Conservation (phyloP, 2,888 invertebrate genomes). For the Tetragonula carbonaria region DNA sequence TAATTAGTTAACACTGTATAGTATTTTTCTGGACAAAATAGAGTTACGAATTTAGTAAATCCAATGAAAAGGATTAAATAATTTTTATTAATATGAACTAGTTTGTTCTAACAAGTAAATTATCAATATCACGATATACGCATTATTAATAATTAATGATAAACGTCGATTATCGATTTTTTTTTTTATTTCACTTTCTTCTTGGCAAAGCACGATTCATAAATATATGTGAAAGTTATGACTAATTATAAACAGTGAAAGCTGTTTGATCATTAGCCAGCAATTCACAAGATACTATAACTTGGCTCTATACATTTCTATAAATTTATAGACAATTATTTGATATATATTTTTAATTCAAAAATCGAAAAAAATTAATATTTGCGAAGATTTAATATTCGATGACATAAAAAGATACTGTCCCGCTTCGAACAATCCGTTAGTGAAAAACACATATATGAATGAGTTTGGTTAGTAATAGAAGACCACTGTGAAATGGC, state of each 20-base stretch:
- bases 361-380: too few species aligned
- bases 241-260: conserved; percentile 25
- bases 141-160: not conserved
- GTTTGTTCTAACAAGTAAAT: not conserved
- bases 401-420: not conserved
- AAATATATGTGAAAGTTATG: not conserved
- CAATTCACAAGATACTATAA: not conserved
- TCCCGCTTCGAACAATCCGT: not conserved
- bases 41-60: not conserved
- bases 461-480: not conserved
- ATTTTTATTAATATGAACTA: not conserved
- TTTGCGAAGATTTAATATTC: not conserved
- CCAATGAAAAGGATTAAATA: not conserved
- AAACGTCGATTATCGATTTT: not conserved
- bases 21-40: not conserved
- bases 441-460: not conserved
- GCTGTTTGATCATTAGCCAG: conserved; percentile 3
- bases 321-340: not conserved
- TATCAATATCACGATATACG: not conserved
- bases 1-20: conserved; percentile 2
- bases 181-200: not conserved
- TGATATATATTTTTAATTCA: too few species aligned
- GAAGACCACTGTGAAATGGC: conserved; percentile 23
- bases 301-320: not conserved
- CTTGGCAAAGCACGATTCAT: not conserved